Evolutionary conservation across 2,888 invertebrate species (phyloP).

Genomic region (Drosophila lutescens): DNA sequence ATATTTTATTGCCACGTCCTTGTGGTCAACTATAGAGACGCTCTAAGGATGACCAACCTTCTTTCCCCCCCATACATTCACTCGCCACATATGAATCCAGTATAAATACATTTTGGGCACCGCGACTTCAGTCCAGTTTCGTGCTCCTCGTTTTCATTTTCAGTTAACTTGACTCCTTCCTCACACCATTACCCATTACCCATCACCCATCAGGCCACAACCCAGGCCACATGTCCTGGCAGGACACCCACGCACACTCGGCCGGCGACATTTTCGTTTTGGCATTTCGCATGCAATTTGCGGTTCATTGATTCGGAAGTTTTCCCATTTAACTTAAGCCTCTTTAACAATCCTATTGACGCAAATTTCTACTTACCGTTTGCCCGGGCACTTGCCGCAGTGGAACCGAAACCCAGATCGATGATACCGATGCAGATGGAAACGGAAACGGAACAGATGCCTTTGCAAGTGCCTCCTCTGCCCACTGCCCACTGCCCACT

Average conservation of each 20-base stretch:
- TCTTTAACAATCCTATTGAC: constrained; percentile 83
- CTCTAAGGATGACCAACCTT: constrained; percentile 5
- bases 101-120: constrained; percentile 45
- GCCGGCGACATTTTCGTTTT: constrained; percentile 77
- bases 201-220: too few relatives aligned
- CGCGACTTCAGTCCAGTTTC: constrained; percentile 42
- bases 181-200: neutral
- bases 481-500: too few relatives aligned
- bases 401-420: neutral
- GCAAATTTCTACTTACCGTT: constrained; percentile 79
- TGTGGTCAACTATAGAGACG: constrained; percentile 11
- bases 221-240: constrained; percentile 8
- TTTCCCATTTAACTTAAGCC: constrained; percentile 85
- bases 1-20: constrained; percentile 48
- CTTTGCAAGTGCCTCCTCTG: constrained; percentile 12
- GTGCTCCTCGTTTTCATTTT: constrained; percentile 59
- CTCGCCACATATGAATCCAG: constrained; percentile 27
- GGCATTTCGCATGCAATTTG: constrained; percentile 81
- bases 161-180: constrained; percentile 28
- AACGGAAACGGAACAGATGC: constrained; percentile 17
- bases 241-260: constrained; percentile 20
- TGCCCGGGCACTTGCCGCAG: constrained; percentile 37
- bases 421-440: constrained; percentile 5
- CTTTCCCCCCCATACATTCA: constrained; percentile 1
- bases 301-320: constrained; percentile 84